Percentiles rank a stretch among this genome's conserved stretches.
Evolutionary conservation across 2,888 invertebrate species (phyloP).

Genomic region (Drosophila tripunctata): DNA sequence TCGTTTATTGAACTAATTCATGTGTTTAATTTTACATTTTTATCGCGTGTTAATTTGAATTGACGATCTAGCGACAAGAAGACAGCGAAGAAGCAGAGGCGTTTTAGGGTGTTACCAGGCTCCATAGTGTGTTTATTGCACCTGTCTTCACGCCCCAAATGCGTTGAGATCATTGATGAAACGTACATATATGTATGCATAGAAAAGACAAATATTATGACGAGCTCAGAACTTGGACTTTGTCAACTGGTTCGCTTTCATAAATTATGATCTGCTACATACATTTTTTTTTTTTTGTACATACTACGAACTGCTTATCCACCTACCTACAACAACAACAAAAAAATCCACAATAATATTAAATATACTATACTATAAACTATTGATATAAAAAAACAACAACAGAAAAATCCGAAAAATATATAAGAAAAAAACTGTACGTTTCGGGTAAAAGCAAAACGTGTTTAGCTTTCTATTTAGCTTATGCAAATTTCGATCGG

Average conservation of each 20-base stretch:
- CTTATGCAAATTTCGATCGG: constrained; percentile 73
- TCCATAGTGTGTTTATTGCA: not conserved
- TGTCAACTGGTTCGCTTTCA: constrained; percentile 34
- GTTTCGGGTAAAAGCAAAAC: constrained; percentile 75
- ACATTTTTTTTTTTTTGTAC: too few relatives aligned
- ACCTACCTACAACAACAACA: constrained; percentile 30
- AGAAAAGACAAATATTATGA: constrained; percentile 3
- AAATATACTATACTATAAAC: constrained; percentile 29
- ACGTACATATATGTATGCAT: too few relatives aligned
- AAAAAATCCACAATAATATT: constrained; percentile 7
- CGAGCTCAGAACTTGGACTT: not conserved
- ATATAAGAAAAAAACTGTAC: constrained; percentile 29
- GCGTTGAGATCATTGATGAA: constrained; percentile 48
- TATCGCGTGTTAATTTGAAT: constrained; percentile 39
- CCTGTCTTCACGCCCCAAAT: constrained; percentile 27
- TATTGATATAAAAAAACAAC: not conserved
- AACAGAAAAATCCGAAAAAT: not conserved
- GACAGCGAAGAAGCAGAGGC: not conserved
- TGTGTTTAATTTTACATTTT: constrained; percentile 16
- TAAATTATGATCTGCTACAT: constrained; percentile 20
- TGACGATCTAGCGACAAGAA: constrained; percentile 7
- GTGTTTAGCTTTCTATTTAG: constrained; percentile 80
- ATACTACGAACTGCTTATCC: constrained; percentile 18
- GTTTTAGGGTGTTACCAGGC: constrained; percentile 19
- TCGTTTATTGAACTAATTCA: not conserved